Base-by-base conservation (phyloP, 2,888 invertebrate species). In the Lasioglossum malachurum region DNA sequence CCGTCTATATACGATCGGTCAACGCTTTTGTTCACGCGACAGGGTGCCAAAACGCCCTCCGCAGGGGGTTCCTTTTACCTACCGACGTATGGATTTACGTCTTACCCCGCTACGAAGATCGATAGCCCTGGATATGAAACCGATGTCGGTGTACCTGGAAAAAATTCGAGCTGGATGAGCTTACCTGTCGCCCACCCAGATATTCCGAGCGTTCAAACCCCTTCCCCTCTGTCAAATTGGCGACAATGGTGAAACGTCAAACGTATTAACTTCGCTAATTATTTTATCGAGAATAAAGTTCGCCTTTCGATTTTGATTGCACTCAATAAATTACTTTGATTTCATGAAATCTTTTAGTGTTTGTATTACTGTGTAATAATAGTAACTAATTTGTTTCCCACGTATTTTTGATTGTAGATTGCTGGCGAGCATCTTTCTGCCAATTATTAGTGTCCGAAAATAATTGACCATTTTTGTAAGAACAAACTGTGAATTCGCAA, bases 1-100 rank as follows among this genome's bases (percentile, higher is more conserved):
- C 87, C 82, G 69, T 71, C 87, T 80, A 84, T 82, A 82, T 82
- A 86, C 88, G 88, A 91, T 91, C 89, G 88, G 87, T 87, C 88
- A 86, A 86, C 84, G 88, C 89, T 89, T 90, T 89, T 89, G 90
- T 91, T 85, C 90, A 85, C 91, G 87, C 91, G 85, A 89, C 90
- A 84, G 91, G 91, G 91, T 89, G 89, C 87, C 90, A 78, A 90
- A 91, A 91, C 87, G 84, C 86, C 78, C 88, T 84, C 86, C 76
- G 57, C 80, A 57, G 90, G 88, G 80, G 71, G 82, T 75, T 77
- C 75, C 76, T 82, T 79, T 67, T 87, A 67, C 80, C 80, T 78
- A 46, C 31, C 41, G 74, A 78, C 38, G 75, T 80, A 84, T 78
- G 80, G 78, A 80, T 80, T 87, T 82, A 79, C 78, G 80, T 83